phyloP scores from a whole-genome alignment of 2,888 invertebrate genomes.

The Smittia sp. region DNA sequence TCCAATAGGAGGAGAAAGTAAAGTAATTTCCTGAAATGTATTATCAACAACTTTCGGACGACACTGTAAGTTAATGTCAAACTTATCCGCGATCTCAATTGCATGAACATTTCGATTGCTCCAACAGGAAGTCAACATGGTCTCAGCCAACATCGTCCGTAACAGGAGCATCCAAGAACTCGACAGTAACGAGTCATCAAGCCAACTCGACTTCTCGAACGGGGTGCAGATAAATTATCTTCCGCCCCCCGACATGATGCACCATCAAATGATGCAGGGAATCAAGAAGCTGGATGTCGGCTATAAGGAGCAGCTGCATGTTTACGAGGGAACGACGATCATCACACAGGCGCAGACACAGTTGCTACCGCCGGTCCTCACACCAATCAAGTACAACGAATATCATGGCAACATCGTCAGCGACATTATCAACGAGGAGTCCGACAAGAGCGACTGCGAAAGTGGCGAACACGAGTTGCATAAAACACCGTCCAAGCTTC shows the following conservation, averaged over 20 bases:
- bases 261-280: neutral
- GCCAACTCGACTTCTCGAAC: slow-evolving; percentile 13
- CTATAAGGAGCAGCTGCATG: neutral
- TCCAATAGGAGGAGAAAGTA: too few relatives aligned
- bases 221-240: slow-evolving; percentile 24
- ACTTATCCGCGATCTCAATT: too few relatives aligned
- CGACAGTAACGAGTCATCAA: neutral
- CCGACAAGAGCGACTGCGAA: slow-evolving; percentile 23
- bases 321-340: neutral
- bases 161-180: slow-evolving; percentile 6
- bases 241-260: neutral
- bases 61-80: neutral
- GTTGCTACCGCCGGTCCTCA: neutral
- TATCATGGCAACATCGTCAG: neutral
- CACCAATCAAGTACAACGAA: slow-evolving; percentile 29
- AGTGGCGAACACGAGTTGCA: neutral
- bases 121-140: neutral
- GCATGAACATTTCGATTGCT: neutral
- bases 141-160: neutral
- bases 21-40: too few relatives aligned
- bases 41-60: slow-evolving; percentile 2
- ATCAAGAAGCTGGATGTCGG: neutral
- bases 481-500: slow-evolving; percentile 53
- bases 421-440: slow-evolving; percentile 13
- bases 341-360: neutral